phyloP scores from a whole-genome alignment of 2,113 vertebrate genomes.

The Gambusia holbrooki region DNA sequence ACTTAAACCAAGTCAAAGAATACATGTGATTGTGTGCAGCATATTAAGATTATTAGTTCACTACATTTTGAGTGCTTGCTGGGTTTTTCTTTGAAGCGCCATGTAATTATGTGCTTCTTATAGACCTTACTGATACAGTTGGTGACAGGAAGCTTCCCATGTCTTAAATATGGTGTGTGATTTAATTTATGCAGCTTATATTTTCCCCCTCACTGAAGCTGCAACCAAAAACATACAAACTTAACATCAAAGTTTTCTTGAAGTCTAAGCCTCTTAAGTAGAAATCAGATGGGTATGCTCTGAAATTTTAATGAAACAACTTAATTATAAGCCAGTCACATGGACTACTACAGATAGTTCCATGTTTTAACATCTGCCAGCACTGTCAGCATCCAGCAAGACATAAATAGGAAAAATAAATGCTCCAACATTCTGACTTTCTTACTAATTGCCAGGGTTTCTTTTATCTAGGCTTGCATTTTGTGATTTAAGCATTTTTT shows the following conservation, averaged over 20 bases:
- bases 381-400: conserved; percentile 1
- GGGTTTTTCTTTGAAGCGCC: neutral
- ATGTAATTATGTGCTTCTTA: neutral
- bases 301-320: conserved; percentile 33
- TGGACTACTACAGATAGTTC: conserved; percentile 11
- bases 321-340: conserved; percentile 9
- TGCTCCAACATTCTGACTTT: neutral
- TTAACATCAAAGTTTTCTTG: conserved; percentile 6
- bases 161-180: neutral
- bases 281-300: neutral
- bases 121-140: neutral
- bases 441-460: neutral
- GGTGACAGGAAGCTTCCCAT: neutral
- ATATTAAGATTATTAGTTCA: too few relatives aligned
- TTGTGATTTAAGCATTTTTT: too few relatives aligned
- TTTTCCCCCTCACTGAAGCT: neutral
- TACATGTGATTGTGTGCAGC: neutral
- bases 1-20: too few relatives aligned
- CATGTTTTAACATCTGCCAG: conserved; percentile 37
- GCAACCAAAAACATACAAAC: conserved; percentile 3
- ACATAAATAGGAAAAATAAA: conserved; percentile 19
- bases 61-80: neutral
- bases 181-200: conserved; percentile 1
- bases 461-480: neutral
- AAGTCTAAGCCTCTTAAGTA: conserved; percentile 10